Evolutionary conservation across 2,888 invertebrate genomes (phyloP).

Genomic region (Strigamia transsilvanica): DNA sequence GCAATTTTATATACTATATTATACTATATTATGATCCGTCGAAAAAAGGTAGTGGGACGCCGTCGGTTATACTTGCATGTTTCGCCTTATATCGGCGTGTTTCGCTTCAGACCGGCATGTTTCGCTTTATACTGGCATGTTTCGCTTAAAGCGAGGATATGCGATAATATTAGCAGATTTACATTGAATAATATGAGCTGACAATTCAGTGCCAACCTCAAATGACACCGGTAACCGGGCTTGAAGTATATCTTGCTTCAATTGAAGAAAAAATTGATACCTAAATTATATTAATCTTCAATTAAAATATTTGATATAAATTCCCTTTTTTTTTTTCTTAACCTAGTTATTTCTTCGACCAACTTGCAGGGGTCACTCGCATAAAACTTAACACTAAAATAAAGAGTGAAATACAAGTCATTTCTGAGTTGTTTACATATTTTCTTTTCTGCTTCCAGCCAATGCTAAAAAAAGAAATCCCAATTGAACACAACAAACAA

Average conservation of each 20-base stretch:
- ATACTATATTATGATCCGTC: no score
- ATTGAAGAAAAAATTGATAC: constrained; percentile 96
- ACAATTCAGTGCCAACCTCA: constrained; percentile 89
- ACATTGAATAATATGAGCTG: constrained; percentile 94
- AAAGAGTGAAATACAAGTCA: constrained; percentile 76
- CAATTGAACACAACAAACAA: constrained; percentile 7
- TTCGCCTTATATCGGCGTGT: no score
- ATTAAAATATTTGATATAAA: constrained; percentile 52
- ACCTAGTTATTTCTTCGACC: constrained; percentile 95
- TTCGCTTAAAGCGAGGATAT: no score
- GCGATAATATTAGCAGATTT: constrained; percentile 67
- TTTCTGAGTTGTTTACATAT: constrained; percentile 86
- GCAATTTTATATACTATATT: no score
- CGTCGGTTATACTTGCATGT: no score
- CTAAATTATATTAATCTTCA: no score
- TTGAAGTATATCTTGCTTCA: constrained; percentile 95
- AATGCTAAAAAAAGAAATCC: constrained; percentile 74
- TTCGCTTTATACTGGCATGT: no score
- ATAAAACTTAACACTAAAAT: constrained; percentile 97
- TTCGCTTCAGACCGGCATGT: no score
- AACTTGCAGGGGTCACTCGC: constrained; percentile 96
- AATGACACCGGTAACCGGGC: constrained; percentile 90
- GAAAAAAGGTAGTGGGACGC: no score
- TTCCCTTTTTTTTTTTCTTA: constrained; percentile 58
- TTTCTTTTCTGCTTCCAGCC: constrained; percentile 91